Evolutionary conservation across 2,888 invertebrate species (phyloP).

Genomic region (Salpingus planirostris): DNA sequence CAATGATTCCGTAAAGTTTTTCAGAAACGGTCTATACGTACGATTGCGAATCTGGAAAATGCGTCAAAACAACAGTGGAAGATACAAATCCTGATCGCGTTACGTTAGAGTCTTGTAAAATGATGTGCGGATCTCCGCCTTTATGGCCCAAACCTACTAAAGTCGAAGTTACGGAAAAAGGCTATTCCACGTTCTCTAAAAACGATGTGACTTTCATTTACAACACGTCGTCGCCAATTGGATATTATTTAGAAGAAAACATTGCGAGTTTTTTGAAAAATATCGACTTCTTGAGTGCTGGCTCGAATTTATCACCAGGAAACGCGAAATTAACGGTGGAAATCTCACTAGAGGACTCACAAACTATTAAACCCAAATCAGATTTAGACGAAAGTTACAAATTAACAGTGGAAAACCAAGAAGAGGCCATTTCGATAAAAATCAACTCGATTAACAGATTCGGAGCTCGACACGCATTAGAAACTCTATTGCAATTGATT

Average conservation of each 20-base stretch:
- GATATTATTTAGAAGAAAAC: too few species aligned
- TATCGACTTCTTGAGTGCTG: conserved; percentile 7
- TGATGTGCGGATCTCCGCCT: conserved; percentile 59
- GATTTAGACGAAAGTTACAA: conserved; percentile 63
- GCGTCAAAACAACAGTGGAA: too few species aligned
- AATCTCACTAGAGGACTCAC: too few species aligned
- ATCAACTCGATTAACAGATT: conserved; percentile 58
- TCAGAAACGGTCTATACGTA: too few species aligned
- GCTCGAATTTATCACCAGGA: conserved; percentile 2
- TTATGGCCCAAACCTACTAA: conserved; percentile 70
- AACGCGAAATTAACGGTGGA: conserved; percentile 4
- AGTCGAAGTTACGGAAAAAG: conserved; percentile 50
- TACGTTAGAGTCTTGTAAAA: conserved; percentile 62
- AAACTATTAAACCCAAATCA: conserved; percentile 41
- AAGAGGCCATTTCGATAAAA: conserved; percentile 45
- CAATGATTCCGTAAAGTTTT: too few species aligned
- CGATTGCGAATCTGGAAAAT: too few species aligned
- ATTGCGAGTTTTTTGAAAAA: conserved; percentile 43
- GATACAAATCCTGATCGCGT: too few species aligned
- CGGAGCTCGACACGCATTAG: conserved; percentile 65
- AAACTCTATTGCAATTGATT: conserved; percentile 64
- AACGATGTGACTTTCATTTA: conserved; percentile 33
- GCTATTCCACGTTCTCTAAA: conserved; percentile 49
- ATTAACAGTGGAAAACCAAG: conserved; percentile 29
- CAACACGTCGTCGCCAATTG: too few species aligned